Base-by-base conservation (phyloP, 2,888 invertebrate species). In the Xylota sylvarum region DNA sequence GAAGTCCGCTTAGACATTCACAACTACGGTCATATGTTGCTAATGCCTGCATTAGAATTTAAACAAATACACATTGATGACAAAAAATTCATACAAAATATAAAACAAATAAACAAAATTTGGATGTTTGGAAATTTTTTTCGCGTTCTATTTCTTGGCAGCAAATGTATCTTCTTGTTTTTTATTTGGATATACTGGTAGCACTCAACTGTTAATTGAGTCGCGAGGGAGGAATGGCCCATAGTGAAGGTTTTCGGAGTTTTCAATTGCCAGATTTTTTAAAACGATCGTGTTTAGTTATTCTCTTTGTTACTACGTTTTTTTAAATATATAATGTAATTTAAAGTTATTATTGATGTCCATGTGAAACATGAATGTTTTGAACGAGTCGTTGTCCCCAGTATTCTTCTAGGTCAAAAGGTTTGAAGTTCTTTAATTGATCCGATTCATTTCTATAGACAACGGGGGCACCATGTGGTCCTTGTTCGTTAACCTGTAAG, bases 341-440 rank as follows among this genome's bases (percentile, higher is more conserved):
- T 64, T 48, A 12, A 70, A 56, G 27, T 58, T 73, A 86, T 88
- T 89, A 90, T 88, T 90, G 91, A 82, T 90, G 90, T 78, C 90
- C 90, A 88, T 90, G 89, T 14, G 90, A 90, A 80, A 92, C 90
- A 72, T 92, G 92, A 88, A 95, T 94, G 91, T 94, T 95, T 92
- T 96, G 96, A 73, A 96, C 94, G 86, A 95, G 92, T 77, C 95
- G 94, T 81, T 96, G 94, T 17, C 95, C 96, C 95, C 96, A 96
- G 93, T 95, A 96, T 89, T 95, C 95, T 89, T 96, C 96, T 84
- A 96, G 93, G 92, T 96, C 95, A 91, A 96, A 96, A 9, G 96
- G 96, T 91, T 95, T 94, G 91, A 96, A 96, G 93, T 96, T 96
- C 93, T 96, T 96, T 7, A 94, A 93, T 40, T 94, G 93, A 89